Evolutionary conservation across 2,888 invertebrate species (phyloP).

Genomic region (Hydropsyche betteni): DNA sequence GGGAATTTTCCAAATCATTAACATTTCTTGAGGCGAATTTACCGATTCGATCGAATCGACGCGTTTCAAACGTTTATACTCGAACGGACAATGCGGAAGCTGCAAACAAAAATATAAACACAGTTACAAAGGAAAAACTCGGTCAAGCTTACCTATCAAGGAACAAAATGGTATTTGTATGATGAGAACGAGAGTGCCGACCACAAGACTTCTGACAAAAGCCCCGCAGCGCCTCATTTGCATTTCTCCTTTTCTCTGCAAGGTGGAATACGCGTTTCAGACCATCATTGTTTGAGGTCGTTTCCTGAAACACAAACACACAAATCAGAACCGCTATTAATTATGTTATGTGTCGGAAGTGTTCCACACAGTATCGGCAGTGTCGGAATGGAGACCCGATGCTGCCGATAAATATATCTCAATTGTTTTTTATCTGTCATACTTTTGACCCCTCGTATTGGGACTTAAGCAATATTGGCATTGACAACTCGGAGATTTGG

Average conservation of each 20-base stretch:
- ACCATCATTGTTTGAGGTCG: slow-evolving; percentile 16
- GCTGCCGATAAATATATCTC: too few species aligned
- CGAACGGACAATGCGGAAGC: background rate
- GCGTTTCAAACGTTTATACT: too few species aligned
- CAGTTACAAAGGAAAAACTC: background rate
- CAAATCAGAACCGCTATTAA: background rate
- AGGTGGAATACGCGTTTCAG: slow-evolving; percentile 9
- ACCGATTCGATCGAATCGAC: too few species aligned
- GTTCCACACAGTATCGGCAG: too few species aligned
- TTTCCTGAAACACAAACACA: background rate
- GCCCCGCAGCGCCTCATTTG: slow-evolving; percentile 28
- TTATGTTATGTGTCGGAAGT: too few species aligned
- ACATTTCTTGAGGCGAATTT: too few species aligned
- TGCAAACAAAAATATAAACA: background rate
- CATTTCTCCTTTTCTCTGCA: slow-evolving; percentile 33
- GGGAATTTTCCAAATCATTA: too few species aligned
- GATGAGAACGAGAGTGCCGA: slow-evolving; percentile 30
- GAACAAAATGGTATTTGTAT: slow-evolving; percentile 35
- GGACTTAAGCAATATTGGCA: too few species aligned
- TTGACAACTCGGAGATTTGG: too few species aligned
- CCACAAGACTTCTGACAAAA: slow-evolving; percentile 31
- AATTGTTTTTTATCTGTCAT: too few species aligned
- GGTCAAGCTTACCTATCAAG: slow-evolving; percentile 26
- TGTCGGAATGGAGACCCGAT: too few species aligned
- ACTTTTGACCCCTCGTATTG: too few species aligned